Conservation (phyloP, 2,888 invertebrate genomes). For the Trissoscelio sp. region DNA sequence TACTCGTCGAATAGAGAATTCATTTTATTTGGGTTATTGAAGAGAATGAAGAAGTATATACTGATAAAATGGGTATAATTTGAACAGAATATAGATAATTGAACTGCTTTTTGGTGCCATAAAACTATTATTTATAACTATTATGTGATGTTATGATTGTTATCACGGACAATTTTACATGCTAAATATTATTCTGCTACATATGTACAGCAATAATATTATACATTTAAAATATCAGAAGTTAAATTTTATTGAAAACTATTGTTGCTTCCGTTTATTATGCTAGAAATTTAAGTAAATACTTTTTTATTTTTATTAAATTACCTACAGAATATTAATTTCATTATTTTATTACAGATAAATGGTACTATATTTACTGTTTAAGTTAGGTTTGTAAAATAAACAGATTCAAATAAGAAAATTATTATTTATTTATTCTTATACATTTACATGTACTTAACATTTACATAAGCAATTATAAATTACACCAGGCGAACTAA, state of each 20-base stretch:
- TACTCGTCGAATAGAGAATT: conserved; percentile 38
- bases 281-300: too few species aligned
- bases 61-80: conserved; percentile 4
- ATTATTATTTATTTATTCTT: neutral
- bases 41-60: conserved; percentile 14
- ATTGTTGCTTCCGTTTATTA: too few species aligned
- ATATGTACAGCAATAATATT: too few species aligned
- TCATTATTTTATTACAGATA: neutral
- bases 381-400: too few species aligned
- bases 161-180: conserved; percentile 2
- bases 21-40: conserved; percentile 38
- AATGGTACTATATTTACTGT: neutral
- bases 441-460: neutral
- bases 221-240: too few species aligned
- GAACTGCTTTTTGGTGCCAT: neutral
- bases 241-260: too few species aligned
- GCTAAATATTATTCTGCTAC: too few species aligned
- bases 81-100: neutral
- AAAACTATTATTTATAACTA: conserved; percentile 22
- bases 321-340: too few species aligned
- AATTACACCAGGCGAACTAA: neutral
- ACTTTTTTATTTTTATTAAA: too few species aligned
- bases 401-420: neutral
- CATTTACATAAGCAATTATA: neutral
- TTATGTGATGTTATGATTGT: neutral